Conservation (phyloP, 2,797 vertebrate species). For the Sebastes hubbsi region DNA sequence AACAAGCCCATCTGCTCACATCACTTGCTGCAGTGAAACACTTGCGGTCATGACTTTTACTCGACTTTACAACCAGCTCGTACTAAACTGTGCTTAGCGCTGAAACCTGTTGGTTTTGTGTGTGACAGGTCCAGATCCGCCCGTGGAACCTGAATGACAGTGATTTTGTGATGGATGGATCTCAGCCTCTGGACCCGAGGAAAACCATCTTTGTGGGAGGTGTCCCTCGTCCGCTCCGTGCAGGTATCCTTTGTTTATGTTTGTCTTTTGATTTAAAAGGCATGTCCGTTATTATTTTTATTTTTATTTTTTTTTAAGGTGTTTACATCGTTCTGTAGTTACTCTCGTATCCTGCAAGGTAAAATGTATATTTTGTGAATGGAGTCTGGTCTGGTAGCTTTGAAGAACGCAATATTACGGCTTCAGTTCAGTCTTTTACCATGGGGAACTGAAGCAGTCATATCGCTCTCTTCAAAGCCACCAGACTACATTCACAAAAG, state of each 20-base stretch:
- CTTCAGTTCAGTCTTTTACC: no score
- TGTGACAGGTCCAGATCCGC: constrained; percentile 94
- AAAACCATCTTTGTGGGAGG: constrained; percentile 99
- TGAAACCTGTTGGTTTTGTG: constrained; percentile 29
- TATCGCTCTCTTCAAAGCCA: no score
- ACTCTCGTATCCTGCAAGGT: no score
- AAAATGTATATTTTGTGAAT: no score
- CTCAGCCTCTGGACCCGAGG: constrained; percentile 96
- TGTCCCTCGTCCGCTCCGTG: constrained; percentile 96
- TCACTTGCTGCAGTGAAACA: neutral
- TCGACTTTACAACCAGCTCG: constrained; percentile 3
- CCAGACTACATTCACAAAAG: no score
- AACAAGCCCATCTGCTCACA: neutral
- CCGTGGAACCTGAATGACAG: constrained; percentile 99
- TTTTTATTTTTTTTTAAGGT: no score
- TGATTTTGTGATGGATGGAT: constrained; percentile 99
- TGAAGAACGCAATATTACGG: no score
- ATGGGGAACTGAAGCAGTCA: no score
- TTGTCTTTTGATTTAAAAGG: no score
- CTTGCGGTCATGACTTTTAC: neutral
- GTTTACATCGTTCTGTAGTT: no score
- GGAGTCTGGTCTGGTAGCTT: no score
- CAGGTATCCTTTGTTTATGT: constrained; percentile 81
- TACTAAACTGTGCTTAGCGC: neutral
- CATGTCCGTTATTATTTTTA: no score